Evolutionary conservation across 1,140 invertebrate genomes (phyloP), one percentile per base, ranked within the genome.

Genomic region (Brachionus sp.): DNA sequence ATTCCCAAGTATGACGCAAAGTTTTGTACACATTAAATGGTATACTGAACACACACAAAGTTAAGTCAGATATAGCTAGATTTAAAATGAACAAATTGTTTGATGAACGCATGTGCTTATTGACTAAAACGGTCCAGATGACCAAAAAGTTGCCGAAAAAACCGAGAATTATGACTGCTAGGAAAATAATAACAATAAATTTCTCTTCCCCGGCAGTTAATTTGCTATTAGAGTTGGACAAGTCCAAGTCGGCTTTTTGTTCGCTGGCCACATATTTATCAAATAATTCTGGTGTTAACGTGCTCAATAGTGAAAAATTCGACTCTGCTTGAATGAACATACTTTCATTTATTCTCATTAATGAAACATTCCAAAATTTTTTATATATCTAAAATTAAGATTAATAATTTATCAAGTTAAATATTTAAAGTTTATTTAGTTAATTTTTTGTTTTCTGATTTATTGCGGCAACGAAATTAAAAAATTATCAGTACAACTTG

Each of bases 41-140:
- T 89, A 94, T 95, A 0, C 93, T 95, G 16, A 95, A 92, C 80
- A 94, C 90, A 87, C 94, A 95, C 13, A 95, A 90, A 16, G 94
- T 90, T 2, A 95, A 90, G 89, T 95, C 94, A 23, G 93, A 94
- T 9, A 95, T 92, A 6, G 94, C 94, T 85, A 95, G 88, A 89
- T 95, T 95, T n/a, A 95, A 92, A 83, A 95, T 95, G 88, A 95
- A 95, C 86, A 95, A 92, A 89, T 95, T 95, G 12, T 94, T 88
- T 7, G 94, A 93, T 33, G 94, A 95, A 37, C 94, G 88, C 94
- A 95, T 95, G 13, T 91, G 91, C 29, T 93, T 92, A 86, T 95
- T 95, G 77, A 93, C 89, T 23, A 93, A 91, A 13, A 93, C 93
- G 35, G 93, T 93, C 84, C 92, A 91, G 84, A 94, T 93, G 78